Base-by-base conservation (phyloP, 1,140 invertebrate species). In the Pogonomyrmex californicus region DNA sequence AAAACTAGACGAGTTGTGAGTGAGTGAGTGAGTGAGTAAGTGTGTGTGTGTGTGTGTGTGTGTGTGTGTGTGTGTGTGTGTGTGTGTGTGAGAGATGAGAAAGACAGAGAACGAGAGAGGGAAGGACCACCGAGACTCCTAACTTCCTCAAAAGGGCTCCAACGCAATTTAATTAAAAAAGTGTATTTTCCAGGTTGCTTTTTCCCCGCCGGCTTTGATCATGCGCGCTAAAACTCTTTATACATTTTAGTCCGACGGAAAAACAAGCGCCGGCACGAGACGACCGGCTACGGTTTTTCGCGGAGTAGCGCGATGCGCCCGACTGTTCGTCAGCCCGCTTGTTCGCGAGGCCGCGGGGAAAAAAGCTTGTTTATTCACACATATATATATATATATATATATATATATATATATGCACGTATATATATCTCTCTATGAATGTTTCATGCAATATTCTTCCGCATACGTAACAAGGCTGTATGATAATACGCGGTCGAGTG, bases 91-190 rank as follows among this genome's bases (percentile, higher is more conserved):
- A 41, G 12, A 23, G 12, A 38, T 54, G 9, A 73, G 14, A 12
- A 58, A 38, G 38, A 79, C 33, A 41, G 33, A 51, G 60, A 10
- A 12, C 14, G 76, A 51, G 23, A 38, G 70, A 41, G 14, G 44
- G 4, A 49, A 66, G 36, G 56, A 66, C 63, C 68, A 83, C 68
- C 68, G 68, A 60, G 79, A 83, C 79, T 60, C 54, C 79, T 38
- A 83, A 83, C 79, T 83, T 83, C 2, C 68, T 83, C 79, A 83
- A 83, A 58, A 87, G 47, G 47, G 51, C 75, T 86, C 75, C 76
- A 14, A 86, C 62, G 76, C 76, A 89, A 89, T 89, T 89, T 89
- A 89, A 89, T 89, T 89, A 89, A 89, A 89, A 89, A 89, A 73
- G 76, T 86, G 76, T 86, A 89, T 89, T 89, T 89, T 86, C 73